Base-by-base conservation (phyloP, 2,797 vertebrate species). In the Stomatorhinus walkeri region DNA sequence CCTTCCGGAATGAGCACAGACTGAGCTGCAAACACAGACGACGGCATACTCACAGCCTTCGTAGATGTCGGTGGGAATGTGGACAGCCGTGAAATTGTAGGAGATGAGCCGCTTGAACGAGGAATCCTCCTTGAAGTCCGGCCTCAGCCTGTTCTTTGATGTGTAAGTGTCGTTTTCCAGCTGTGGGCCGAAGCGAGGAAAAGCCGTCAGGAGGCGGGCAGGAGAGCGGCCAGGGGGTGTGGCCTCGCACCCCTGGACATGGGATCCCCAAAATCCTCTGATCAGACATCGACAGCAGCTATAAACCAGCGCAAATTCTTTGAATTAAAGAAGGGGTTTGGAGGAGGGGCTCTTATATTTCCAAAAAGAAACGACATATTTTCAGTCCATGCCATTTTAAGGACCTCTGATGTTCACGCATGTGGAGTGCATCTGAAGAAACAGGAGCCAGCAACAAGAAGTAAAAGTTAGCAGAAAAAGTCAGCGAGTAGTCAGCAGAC, bases 21-120 rank as follows among this genome's bases (percentile, higher is more conserved):
- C n/a, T 43, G 43, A 10, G 40, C 68, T 0, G 9, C 16, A 9
- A 43, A 43, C 36, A 43, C 14, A 79, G 72, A 40, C 0, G 16
- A 46, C 19, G 14, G 16, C 28, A 16, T 43, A 98, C 98, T 99
- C 95, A 99, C 98, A 99, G 93, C 98, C 98, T 90, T 99, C 97
- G 52, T 99, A 99, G 94, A 99, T 99, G 94, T 99, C 98, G 0
- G 98, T 99, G 87, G 98, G 98, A 92, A 99, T 99, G 92, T 99
- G 98, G 87, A 99, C 98, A 19, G 98, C 98, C 61, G 98, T 97
- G 89, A 98, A 96, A 89, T 98, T 97, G 94, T 98, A 96, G 89
- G 98, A 98, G 0, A 97, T 97, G 90, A 97, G 94, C 22, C 98
- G 95, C 90, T 96, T 96, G 93, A 99, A 99, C 72, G 96, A 94